These are phyloP conservation scores for Gobiocypris rarus DNA, from an alignment of 2,113 vertebrate genomes.

Conservation along the genomic window DNA sequence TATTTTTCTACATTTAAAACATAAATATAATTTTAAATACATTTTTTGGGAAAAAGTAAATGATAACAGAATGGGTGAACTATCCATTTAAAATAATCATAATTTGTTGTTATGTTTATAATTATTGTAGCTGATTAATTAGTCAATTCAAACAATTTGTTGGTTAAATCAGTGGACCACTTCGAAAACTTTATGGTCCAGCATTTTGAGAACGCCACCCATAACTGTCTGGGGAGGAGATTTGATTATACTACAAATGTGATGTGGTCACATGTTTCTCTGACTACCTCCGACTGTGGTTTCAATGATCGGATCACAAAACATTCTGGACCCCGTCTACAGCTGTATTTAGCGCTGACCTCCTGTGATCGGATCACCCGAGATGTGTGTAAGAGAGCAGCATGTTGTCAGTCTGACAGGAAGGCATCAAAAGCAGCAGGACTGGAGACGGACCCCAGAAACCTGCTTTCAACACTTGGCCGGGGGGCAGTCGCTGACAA, in stretches of 20 bases:
- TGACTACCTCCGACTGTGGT: background rate
- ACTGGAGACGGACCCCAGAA: background rate
- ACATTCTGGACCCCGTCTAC: background rate
- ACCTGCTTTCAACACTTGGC: slow-evolving; percentile 19
- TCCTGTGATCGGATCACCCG: background rate
- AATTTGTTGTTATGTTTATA: background rate
- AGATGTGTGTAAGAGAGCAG: background rate
- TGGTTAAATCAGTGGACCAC: background rate
- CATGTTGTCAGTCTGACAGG: slow-evolving; percentile 15
- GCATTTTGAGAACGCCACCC: background rate
- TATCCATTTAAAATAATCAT: background rate
- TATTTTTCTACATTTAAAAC: too few relatives aligned
- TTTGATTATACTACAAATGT: background rate
- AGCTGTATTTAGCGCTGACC: slow-evolving; percentile 7
- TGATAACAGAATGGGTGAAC: background rate
- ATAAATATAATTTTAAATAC: too few relatives aligned
- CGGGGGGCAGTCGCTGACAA: background rate
- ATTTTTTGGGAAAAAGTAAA: too few relatives aligned
- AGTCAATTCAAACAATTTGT: background rate
- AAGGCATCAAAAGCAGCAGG: slow-evolving; percentile 13
- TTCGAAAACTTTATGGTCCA: background rate
- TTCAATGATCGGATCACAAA: background rate
- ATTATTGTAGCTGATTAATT: background rate
- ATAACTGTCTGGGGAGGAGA: background rate
- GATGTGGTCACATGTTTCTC: background rate